Evolutionary conservation across 2,888 invertebrate genomes (phyloP), one percentile per base, ranked within the genome.

Genomic region (Dryobota labecula): DNA sequence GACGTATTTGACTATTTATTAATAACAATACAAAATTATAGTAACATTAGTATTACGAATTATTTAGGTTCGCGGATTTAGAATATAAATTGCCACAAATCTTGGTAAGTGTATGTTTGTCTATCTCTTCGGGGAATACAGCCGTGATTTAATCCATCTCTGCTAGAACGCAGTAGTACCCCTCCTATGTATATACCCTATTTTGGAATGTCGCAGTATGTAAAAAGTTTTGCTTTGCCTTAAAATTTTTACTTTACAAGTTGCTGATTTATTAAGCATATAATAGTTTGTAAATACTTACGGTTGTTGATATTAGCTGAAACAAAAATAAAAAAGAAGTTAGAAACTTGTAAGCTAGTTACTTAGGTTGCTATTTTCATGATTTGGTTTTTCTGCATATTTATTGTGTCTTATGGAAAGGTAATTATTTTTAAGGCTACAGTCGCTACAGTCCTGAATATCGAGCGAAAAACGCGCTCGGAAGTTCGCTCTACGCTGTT

Each of bases 261-360:
- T 45, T 45, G 1, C 30, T 41, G 11, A 2, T n/a, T 43, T 27
- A 33, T 33, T 66, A 11, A 3, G 1, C 30, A 33, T 4, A 6
- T 9, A 36, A n/a, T 45, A n/a, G 4, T 38, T n/a, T 56, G 30
- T 36, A 8, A 27, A n/a, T 66, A 84, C 84, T 85, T 73, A 85
- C 85, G 83, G 70, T 77, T 77, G 15, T 9, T 0, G 43, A 81
- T 8, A 24, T 15, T 43, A 68, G 53, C 83, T 83, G 83, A 64
- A 83, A 84, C 70, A 72, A 84, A 79, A 69, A 65, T 66, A 66
- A 67, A 66, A 67, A 51, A 20, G 1, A 41, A 58, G 8, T 78
- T 1, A 75, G n/a, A 38, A 13, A 73, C 15, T 43, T 45, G 51
- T 27, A 0, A 15, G 2, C 4, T 47, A n/a, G n/a, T 11, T 47